phyloP scores from a whole-genome alignment of 1,140 invertebrate species.

The Dreissena rostriformis region DNA sequence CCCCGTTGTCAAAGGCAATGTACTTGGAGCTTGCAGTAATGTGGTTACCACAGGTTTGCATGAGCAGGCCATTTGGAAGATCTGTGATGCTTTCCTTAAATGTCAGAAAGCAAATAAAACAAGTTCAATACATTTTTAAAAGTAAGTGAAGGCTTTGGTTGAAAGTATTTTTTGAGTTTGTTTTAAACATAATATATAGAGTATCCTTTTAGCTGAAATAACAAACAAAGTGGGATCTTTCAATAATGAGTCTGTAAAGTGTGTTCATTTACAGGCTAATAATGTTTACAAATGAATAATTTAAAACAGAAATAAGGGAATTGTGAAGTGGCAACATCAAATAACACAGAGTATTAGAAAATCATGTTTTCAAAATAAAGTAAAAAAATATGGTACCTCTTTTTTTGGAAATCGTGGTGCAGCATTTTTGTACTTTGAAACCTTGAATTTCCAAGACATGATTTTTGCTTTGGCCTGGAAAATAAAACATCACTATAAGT shows the following conservation, averaged over 20 bases:
- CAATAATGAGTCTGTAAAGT: background rate
- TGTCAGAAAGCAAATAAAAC: constrained; percentile 16
- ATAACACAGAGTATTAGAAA: no score
- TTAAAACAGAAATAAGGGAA: background rate
- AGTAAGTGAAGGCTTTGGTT: background rate
- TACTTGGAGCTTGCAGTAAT: constrained; percentile 95
- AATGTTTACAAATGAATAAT: background rate
- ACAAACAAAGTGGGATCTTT: background rate
- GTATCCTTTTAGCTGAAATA: background rate
- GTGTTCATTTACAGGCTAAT: no score
- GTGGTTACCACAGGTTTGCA: constrained; percentile 96
- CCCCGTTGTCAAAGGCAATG: constrained; percentile 91
- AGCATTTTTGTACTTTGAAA: constrained; percentile 98
- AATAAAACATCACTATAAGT: background rate
- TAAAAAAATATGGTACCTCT: constrained; percentile 82
- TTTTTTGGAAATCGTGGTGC: constrained; percentile 94
- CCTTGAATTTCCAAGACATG: constrained; percentile 93
- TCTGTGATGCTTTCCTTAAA: constrained; percentile 90
- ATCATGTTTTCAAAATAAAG: no score
- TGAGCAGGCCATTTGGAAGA: constrained; percentile 91
- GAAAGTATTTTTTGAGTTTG: constrained; percentile 10
- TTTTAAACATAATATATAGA: background rate
- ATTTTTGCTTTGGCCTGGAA: background rate
- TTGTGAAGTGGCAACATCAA: background rate
- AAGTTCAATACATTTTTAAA: background rate